Conservation (phyloP, 2,797 vertebrate genomes). For the Myotis findleyi region DNA sequence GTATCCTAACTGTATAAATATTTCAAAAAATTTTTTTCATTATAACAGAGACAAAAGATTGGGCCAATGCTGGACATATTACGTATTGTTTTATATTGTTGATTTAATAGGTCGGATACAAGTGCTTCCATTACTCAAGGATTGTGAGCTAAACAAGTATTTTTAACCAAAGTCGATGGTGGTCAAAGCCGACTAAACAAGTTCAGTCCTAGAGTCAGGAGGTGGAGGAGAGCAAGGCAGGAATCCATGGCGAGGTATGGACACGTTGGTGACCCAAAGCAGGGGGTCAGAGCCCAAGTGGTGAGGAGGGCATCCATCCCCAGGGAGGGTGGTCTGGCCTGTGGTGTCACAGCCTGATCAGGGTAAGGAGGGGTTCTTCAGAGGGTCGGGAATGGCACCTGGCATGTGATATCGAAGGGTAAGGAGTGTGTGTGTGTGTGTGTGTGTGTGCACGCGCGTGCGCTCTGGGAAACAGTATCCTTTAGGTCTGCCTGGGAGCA, state of each 20-base stretch:
- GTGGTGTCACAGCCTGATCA: background rate
- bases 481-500: background rate
- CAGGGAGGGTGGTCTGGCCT: background rate
- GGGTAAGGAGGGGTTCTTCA: background rate
- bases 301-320: background rate
- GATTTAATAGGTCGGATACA: background rate
- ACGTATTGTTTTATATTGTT: background rate
- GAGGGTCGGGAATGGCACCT: background rate
- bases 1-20: slow-evolving; percentile 49
- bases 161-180: background rate
- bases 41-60: slow-evolving; percentile 30
- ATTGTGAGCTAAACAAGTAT: background rate
- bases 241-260: too few species aligned
- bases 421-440: background rate
- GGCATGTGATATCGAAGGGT: background rate
- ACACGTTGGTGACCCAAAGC: background rate
- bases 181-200: background rate
- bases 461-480: too few species aligned
- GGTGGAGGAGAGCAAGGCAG: background rate
- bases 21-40: slow-evolving; percentile 11
- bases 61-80: background rate
- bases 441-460: background rate
- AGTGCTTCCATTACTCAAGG: background rate
- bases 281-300: background rate
- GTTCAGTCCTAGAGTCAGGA: background rate